Percentiles rank a stretch among this genome's conserved stretches.
phyloP scores from a whole-genome alignment of 2,888 invertebrate species.

The Cosmorhoe ocellata region DNA sequence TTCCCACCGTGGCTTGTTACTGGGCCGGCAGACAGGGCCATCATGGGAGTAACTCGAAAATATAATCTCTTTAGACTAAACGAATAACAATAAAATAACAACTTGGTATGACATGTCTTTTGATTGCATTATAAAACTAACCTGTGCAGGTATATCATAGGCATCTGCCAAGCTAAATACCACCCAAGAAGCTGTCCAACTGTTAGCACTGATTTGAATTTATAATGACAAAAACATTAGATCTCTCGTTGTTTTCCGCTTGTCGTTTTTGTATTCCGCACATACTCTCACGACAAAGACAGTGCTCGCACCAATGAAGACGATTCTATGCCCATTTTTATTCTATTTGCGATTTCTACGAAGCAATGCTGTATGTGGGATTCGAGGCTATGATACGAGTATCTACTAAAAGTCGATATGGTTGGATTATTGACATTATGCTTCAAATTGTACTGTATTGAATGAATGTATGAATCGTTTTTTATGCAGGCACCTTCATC shows the following conservation, averaged over 20 bases:
- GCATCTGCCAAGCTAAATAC: neutral
- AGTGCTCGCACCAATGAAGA: slow-evolving; percentile 16
- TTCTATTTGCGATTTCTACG: slow-evolving; percentile 61
- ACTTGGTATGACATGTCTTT: too few species aligned
- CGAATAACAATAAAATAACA: too few species aligned
- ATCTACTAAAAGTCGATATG: too few species aligned
- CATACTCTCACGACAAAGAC: slow-evolving; percentile 53
- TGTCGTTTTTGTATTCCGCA: slow-evolving; percentile 35
- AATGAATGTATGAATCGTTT: too few species aligned
- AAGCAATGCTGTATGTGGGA: slow-evolving; percentile 37
- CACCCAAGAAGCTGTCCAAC: slow-evolving; percentile 8
- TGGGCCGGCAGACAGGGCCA: too few species aligned
- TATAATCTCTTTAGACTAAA: too few species aligned
- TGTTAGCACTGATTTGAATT: slow-evolving; percentile 1
- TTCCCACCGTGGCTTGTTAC: too few species aligned
- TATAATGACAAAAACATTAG: slow-evolving; percentile 3
- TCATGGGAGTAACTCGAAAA: too few species aligned
- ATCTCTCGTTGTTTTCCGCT: slow-evolving; percentile 22
- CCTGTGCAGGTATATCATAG: too few species aligned
- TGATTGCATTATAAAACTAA: too few species aligned
- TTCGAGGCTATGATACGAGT: slow-evolving; percentile 13
- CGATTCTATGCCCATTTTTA: slow-evolving; percentile 47
- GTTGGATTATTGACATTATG: slow-evolving; percentile 3
- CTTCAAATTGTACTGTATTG: too few species aligned
- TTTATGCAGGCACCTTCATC: too few species aligned